These are phyloP conservation scores for Brachyptera putata DNA, from an alignment of 2,888 invertebrate genomes.

Conservation along the genomic window DNA sequence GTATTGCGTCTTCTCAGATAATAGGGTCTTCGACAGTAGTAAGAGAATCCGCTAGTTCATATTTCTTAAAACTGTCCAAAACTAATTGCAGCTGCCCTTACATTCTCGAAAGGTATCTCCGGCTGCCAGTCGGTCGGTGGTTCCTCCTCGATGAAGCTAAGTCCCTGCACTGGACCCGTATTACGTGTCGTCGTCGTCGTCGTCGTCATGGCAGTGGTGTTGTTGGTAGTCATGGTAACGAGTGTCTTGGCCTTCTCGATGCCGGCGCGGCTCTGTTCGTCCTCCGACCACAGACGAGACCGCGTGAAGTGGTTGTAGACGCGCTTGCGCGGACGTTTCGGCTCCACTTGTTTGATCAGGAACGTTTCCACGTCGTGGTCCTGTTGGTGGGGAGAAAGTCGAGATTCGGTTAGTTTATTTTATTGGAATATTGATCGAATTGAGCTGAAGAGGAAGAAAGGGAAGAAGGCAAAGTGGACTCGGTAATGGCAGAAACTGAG, in stretches of 20 bases:
- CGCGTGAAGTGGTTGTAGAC: slow-evolving; percentile 36
- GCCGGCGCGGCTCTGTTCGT: slow-evolving; percentile 34
- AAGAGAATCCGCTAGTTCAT: no score
- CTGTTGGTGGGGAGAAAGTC: no score
- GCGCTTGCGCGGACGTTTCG: slow-evolving; percentile 48
- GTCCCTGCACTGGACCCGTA: slow-evolving; percentile 34
- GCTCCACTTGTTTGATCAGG: slow-evolving; percentile 78
- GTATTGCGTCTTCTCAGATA: no score
- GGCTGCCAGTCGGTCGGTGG: slow-evolving; percentile 82
- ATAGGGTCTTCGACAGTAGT: no score
- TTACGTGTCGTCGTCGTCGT: slow-evolving; percentile 14
- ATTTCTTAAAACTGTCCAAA: no score
- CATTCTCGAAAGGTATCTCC: slow-evolving; percentile 89
- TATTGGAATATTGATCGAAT: no score
- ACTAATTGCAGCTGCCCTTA: no score
- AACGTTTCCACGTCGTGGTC: slow-evolving; percentile 85
- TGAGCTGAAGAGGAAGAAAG: background rate
- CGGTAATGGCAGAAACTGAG: background rate
- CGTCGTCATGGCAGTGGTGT: slow-evolving; percentile 38
- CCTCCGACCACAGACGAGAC: slow-evolving; percentile 46
- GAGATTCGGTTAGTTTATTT: no score
- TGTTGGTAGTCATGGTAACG: slow-evolving; percentile 38
- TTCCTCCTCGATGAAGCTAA: slow-evolving; percentile 67
- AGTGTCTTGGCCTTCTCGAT: slow-evolving; percentile 39
- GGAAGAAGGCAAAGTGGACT: background rate